phyloP scores from a whole-genome alignment of 2,888 invertebrate genomes.

The Polydrusus cervinus region DNA sequence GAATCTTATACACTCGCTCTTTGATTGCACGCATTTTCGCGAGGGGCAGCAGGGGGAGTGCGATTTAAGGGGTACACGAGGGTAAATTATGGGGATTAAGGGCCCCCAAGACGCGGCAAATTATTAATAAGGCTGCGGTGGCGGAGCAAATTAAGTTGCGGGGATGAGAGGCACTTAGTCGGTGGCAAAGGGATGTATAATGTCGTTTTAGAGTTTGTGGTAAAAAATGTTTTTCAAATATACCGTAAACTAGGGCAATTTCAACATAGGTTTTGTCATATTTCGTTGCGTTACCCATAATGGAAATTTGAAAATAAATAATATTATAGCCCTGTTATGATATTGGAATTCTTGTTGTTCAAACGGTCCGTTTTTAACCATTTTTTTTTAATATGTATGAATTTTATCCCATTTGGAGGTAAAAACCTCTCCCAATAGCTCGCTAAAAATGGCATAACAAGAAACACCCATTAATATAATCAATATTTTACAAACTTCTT shows the following conservation, averaged over 20 bases:
- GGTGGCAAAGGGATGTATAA: constrained; percentile 34
- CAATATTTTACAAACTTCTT: constrained; percentile 67
- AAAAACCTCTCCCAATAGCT: no score
- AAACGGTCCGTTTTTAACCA: no score
- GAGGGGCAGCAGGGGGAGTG: constrained; percentile 3
- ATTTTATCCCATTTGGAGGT: no score
- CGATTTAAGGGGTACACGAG: constrained; percentile 24
- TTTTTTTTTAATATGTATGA: no score
- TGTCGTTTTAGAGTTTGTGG: constrained; percentile 22
- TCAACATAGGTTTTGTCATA: no score
- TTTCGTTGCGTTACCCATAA: no score
- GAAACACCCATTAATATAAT: constrained; percentile 68
- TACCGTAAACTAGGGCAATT: no score
- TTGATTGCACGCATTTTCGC: constrained; percentile 61
- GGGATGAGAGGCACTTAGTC: constrained; percentile 38
- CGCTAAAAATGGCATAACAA: no score
- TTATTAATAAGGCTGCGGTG: constrained; percentile 53
- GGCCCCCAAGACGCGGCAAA: constrained; percentile 48
- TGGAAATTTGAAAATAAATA: no score
- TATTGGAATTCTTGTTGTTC: no score
- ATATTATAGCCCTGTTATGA: no score
- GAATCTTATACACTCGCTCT: constrained; percentile 66
- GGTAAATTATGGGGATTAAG: constrained; percentile 50
- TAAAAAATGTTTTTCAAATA: no score
- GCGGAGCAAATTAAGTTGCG: constrained; percentile 51